Base-by-base conservation (phyloP, 1,140 invertebrate genomes). In the Aricia agestis region DNA sequence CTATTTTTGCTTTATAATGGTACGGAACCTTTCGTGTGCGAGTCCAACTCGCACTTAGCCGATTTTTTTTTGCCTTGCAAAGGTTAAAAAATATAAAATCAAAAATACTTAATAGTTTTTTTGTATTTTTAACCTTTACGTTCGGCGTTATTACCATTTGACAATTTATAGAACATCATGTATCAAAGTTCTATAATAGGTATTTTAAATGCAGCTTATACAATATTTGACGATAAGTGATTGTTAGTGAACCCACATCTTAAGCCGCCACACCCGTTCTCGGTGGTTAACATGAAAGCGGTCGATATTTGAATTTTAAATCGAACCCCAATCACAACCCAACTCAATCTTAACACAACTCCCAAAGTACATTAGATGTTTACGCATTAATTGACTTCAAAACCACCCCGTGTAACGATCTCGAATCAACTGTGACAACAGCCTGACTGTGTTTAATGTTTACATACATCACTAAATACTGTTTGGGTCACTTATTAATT, bases 301-400 rank as follows among this genome's bases (percentile, higher is more conserved):
- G 59, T 63, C 59, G 18, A 63, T 63, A 63, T 63, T 63, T 63
- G 59, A 63, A 63, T 63, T 63, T 63, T 63, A 63, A 63, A 63
- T 63, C 59, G 17, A 18, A 63, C 59, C 59, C 19, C 59, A 63
- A 63, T 63, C 59, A 63, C 59, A 11, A 63, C 59, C 59, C 19
- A 63, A 63, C 59, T 63, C 59, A 63, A 63, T 63, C 59, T 63
- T 63, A 63, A 25, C 59, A 18, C 18, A 63, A 63, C 7, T 25
- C 18, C 18, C 59, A 63, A 63, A 63, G 18, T 63, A 63, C 18
- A 63, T 63, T 63, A 25, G 59, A 63, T 63, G 17, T 63, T 19
- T 31, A 63, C 18, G 59, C 59, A 63, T 63, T 36, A 25, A 63
- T 63, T 63, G 17, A 63, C 59, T 18, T 63, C 10, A 25, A 63